These are phyloP conservation scores for Eulemur rubriventer DNA, from an alignment of 2,797 vertebrate species.

Conservation along the genomic window DNA sequence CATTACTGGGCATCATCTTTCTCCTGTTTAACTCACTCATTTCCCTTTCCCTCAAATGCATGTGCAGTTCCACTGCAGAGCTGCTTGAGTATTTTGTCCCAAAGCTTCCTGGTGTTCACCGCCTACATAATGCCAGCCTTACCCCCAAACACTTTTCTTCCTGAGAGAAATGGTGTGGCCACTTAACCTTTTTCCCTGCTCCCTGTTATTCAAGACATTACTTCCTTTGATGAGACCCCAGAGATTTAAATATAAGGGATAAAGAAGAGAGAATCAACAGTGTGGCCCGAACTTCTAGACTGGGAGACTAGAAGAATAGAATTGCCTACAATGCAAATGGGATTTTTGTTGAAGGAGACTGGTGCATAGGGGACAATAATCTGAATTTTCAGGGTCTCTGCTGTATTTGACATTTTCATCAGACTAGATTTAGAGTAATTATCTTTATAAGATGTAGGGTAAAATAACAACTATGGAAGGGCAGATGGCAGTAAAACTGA, in stretches of 20 bases:
- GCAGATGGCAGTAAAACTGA: not conserved
- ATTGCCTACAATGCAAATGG: not conserved
- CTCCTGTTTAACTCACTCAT: not conserved
- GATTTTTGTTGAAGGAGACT: not conserved
- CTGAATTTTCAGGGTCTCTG: not conserved
- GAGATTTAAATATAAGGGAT: not conserved
- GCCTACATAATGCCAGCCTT: too few relatives aligned
- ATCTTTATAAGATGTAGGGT: not conserved
- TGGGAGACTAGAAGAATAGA: not conserved
- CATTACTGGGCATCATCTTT: not conserved
- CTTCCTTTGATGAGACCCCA: constrained; percentile 6
- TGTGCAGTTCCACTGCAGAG: not conserved
- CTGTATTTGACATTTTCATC: not conserved
- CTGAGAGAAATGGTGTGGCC: not conserved
- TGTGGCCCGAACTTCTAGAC: not conserved
- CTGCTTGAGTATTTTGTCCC: not conserved
- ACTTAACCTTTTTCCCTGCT: not conserved
- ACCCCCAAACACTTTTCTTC: not conserved
- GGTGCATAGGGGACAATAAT: not conserved
- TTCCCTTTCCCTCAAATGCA: not conserved
- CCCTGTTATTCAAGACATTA: not conserved
- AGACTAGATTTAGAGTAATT: not conserved
- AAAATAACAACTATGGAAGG: not conserved
- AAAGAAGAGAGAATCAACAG: not conserved
- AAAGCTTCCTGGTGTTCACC: not conserved